Conservation (phyloP, 2,888 invertebrate species). For the Rugalucina vietnamica region DNA sequence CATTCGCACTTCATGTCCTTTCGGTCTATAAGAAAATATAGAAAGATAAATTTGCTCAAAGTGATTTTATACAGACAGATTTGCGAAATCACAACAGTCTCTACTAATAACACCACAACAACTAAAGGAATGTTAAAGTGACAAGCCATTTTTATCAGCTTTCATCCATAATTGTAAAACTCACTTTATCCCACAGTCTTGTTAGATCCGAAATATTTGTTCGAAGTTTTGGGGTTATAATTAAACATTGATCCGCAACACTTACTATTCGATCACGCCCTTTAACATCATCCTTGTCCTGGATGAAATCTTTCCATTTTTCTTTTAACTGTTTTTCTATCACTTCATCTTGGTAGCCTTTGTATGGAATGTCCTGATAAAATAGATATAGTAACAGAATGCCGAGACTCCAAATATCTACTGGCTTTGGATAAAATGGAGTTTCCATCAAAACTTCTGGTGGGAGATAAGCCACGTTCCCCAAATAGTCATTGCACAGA, state of each 20-base stretch:
- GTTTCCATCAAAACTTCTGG: constrained; percentile 51
- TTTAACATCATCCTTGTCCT: background rate
- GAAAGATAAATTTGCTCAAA: too few relatives aligned
- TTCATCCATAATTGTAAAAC: background rate
- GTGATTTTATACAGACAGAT: background rate
- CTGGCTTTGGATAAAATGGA: constrained; percentile 59
- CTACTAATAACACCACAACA: background rate
- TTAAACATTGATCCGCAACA: background rate
- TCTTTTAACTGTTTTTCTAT: constrained; percentile 37
- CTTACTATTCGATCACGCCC: background rate
- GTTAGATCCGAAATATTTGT: constrained; percentile 3
- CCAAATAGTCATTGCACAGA: constrained; percentile 65
- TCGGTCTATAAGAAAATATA: too few relatives aligned
- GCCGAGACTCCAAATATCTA: constrained; percentile 67
- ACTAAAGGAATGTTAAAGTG: too few relatives aligned
- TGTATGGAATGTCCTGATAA: constrained; percentile 44
- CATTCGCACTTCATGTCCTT: too few relatives aligned
- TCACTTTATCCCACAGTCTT: constrained; percentile 3
- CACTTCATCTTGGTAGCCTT: constrained; percentile 44
- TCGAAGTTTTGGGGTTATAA: background rate
- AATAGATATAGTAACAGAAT: constrained; percentile 55
- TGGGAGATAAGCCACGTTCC: constrained; percentile 58
- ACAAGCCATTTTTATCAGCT: background rate
- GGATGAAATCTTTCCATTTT: constrained; percentile 38
- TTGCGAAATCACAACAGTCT: background rate